Percentiles rank a stretch among this genome's conserved stretches.
Evolutionary conservation across 2,888 invertebrate genomes (phyloP).

Genomic region (Parnassius orleans): DNA sequence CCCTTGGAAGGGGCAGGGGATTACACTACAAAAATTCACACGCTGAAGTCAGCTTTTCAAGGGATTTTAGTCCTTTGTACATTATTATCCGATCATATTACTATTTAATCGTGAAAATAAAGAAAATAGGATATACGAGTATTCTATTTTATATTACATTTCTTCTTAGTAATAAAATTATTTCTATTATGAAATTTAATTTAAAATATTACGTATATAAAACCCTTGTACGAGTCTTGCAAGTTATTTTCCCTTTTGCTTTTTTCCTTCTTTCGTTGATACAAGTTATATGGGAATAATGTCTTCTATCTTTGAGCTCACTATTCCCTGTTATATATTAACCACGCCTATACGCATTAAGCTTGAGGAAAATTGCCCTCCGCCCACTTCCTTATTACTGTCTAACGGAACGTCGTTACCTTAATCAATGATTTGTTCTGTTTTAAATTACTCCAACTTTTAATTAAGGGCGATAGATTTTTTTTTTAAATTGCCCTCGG

Average conservation of each 20-base stretch:
- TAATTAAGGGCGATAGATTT: no score
- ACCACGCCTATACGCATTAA: constrained; percentile 24
- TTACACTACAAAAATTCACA: constrained; percentile 53
- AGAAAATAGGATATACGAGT: neutral
- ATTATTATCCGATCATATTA: constrained; percentile 24
- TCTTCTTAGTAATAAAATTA: no score
- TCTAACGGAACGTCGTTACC: constrained; percentile 17
- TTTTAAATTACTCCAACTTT: neutral
- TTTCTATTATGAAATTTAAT: neutral
- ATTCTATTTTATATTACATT: no score
- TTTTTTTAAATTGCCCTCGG: no score
- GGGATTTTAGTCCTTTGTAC: constrained; percentile 56
- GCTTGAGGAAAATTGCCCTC: constrained; percentile 27
- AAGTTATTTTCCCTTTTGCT: no score
- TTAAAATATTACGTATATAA: neutral
- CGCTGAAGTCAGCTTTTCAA: constrained; percentile 52
- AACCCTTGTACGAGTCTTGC: neutral
- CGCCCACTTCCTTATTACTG: constrained; percentile 27
- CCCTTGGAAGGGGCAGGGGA: constrained; percentile 56
- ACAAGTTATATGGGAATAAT: constrained; percentile 7
- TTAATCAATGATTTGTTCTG: constrained; percentile 19
- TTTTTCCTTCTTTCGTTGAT: constrained; percentile 1
- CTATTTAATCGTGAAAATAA: neutral
- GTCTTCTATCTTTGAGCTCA: constrained; percentile 17
- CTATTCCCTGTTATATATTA: constrained; percentile 16